Evolutionary conservation across 1,140 invertebrate species (phyloP).

Genomic region (Schlechtendalia chinensis): DNA sequence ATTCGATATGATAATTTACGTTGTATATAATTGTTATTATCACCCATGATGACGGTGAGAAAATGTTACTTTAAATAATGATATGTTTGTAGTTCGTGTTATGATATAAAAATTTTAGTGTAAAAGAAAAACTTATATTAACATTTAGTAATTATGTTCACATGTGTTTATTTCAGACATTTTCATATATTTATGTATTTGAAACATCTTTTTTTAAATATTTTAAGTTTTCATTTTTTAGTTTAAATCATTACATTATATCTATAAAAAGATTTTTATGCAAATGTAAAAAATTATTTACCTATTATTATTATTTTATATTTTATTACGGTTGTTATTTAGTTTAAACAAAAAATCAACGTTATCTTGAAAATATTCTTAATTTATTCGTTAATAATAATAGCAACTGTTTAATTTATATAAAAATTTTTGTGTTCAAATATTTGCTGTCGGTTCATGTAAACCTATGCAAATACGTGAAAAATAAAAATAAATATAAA

Average conservation of each 20-base stretch:
- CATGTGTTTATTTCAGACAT: neutral
- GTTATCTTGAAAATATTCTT: neutral
- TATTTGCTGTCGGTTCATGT: neutral
- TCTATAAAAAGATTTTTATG: neutral
- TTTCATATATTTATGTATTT: conserved; percentile 31
- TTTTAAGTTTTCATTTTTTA: neutral
- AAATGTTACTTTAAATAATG: too few species aligned
- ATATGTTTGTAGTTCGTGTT: neutral
- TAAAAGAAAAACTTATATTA: neutral
- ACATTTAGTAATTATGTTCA: neutral
- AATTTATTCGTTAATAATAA: neutral
- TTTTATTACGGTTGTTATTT: neutral
- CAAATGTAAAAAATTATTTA: conserved; percentile 5
- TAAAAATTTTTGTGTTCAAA: neutral
- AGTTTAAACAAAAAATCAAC: neutral
- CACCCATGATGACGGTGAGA: too few species aligned
- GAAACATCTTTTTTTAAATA: neutral
- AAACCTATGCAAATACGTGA: neutral
- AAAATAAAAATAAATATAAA: neutral
- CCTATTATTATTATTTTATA: neutral
- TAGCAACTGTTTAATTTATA: neutral
- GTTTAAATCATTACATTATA: neutral
- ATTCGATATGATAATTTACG: too few species aligned
- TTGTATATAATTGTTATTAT: too few species aligned
- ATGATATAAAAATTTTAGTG: neutral